Evolutionary conservation across 2,797 vertebrate genomes (phyloP).

Genomic region (Ciconia nigra): DNA sequence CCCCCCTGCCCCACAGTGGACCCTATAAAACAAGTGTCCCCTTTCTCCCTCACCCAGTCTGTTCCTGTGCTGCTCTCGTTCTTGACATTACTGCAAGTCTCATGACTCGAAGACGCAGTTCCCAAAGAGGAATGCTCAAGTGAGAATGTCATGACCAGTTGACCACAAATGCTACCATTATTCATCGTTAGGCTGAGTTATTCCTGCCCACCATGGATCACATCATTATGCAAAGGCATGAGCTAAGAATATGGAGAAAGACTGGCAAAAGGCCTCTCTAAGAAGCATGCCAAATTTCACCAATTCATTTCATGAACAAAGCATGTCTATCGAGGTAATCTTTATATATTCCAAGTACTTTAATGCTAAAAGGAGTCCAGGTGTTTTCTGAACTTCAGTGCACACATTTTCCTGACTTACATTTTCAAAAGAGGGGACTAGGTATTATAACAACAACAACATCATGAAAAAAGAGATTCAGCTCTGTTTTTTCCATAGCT

Average conservation of each 20-base stretch:
- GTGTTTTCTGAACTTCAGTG: not conserved
- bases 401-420: not conserved
- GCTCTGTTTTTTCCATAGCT: constrained; percentile 19
- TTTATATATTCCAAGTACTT: not conserved
- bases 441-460: not conserved
- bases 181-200: constrained; percentile 6
- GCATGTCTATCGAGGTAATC: not conserved
- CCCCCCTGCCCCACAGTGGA: not conserved
- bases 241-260: constrained; percentile 14
- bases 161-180: constrained; percentile 56
- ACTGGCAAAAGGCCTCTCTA: not conserved
- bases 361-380: not conserved
- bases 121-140: constrained; percentile 26
- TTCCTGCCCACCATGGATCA: constrained; percentile 27
- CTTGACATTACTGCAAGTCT: constrained; percentile 6
- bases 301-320: not conserved
- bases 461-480: not conserved
- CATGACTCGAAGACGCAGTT: not conserved
- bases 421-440: not conserved
- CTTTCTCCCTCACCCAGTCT: not conserved
- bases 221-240: constrained; percentile 40
- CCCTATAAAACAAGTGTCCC: constrained; percentile 14
- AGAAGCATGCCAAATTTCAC: constrained; percentile 4
- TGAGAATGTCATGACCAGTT: constrained; percentile 44
- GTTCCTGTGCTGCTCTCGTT: not conserved